Evolutionary conservation across 2,113 vertebrate species (phyloP).

Genomic region (Centropus bengalensis): DNA sequence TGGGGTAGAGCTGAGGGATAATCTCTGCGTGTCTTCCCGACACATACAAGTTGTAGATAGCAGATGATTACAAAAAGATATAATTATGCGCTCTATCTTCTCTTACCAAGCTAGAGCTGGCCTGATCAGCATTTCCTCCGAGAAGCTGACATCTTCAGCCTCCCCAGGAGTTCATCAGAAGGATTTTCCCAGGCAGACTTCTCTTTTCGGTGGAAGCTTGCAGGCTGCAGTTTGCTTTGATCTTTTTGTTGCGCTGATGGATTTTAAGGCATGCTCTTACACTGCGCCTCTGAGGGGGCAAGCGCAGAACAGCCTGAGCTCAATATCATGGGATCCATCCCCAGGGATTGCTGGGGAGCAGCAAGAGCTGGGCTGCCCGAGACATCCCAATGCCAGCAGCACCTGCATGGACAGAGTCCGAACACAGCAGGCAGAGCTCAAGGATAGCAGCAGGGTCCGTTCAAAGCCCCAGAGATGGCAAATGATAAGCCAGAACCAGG

Average conservation of each 20-base stretch:
- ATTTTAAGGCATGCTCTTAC: not conserved
- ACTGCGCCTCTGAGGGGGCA: not conserved
- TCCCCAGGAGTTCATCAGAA: not conserved
- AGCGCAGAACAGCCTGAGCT: not conserved
- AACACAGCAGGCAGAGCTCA: not conserved
- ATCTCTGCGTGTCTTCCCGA: not conserved
- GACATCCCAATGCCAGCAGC: not conserved
- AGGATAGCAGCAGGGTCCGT: not conserved
- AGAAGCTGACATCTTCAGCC: not conserved
- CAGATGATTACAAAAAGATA: not conserved
- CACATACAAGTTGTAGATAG: not conserved
- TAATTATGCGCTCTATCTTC: not conserved
- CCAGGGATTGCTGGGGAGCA: not conserved
- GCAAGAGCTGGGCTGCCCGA: not conserved
- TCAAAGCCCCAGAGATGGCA: accelerated
- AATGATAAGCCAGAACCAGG: not conserved
- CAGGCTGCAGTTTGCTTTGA: not conserved
- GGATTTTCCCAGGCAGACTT: not conserved
- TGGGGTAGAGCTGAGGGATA: not conserved
- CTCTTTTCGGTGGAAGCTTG: accelerated
- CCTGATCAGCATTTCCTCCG: not conserved
- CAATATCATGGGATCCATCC: not conserved
- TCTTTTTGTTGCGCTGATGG: not conserved
- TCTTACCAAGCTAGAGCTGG: not conserved
- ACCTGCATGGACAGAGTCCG: accelerated